Evolutionary conservation across 2,797 vertebrate genomes (phyloP).

Genomic region (Thripadectes ignobilis): DNA sequence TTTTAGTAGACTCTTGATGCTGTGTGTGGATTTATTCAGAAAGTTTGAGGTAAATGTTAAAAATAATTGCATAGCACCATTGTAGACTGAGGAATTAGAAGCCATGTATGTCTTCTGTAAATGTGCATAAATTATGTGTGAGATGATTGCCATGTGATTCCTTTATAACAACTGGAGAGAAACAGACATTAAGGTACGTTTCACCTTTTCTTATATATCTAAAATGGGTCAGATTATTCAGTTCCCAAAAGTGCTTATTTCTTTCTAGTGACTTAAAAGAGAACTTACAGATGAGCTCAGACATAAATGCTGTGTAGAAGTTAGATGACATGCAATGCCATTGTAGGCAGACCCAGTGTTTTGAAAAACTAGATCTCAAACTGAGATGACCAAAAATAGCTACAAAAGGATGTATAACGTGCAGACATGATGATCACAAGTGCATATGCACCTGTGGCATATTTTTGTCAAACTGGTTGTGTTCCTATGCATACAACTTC

Average conservation of each 20-base stretch:
- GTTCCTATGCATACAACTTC: not conserved
- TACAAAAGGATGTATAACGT: not conserved
- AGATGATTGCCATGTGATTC: not conserved
- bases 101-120: not conserved
- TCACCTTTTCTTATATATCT: not conserved
- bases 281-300: not conserved
- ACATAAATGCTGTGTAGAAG: not conserved
- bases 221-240: not conserved
- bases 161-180: not conserved
- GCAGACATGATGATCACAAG: not conserved
- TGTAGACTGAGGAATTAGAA: not conserved
- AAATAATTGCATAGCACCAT: not conserved
- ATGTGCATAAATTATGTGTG: not conserved
- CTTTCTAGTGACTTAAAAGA: not conserved
- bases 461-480: not conserved
- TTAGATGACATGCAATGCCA: not conserved
- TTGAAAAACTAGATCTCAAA: not conserved
- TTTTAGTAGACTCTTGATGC: not conserved
- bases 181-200: not conserved
- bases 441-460: not conserved
- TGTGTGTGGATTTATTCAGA: not conserved
- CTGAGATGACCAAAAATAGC: not conserved
- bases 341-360: not conserved
- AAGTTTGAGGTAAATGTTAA: not conserved
- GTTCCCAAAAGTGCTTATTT: not conserved